Evolutionary conservation across 2,113 vertebrate species (phyloP), one percentile per base, ranked within the genome.

Genomic region (Climacteris rufus): DNA sequence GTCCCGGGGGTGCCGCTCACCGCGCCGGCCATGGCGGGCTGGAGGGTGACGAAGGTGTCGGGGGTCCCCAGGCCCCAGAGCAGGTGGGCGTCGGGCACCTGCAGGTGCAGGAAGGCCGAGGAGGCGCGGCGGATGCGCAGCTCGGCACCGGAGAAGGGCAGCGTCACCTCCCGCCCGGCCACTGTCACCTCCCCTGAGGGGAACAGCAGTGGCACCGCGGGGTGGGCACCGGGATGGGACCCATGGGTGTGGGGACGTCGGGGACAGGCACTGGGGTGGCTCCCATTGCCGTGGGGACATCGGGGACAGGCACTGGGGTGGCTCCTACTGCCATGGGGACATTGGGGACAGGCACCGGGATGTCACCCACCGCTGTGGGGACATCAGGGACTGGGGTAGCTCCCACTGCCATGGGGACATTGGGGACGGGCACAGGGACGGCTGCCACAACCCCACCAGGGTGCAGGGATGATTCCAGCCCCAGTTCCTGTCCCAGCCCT

Each of bases 11-110:
- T 11, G 20, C 21, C 76, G 0, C 86, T 89, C 83, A 99, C 99
- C 98, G 98, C 98, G 90, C 97, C 92, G 45, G 99, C 97, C 11
- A 99, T 98, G 60, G 93, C 75, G 6, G 99, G 99, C 68, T 99
- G 98, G 15, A 99, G 97, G 24, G 98, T 98, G 97, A 99, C 94
- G 65, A 98, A 95, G 8, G 75, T 82, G 3, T 98, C 56, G 7
- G 99, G 98, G 52, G 98, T 98, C 7, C 98, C 97, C 49, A 99
- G 79, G 11, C 98, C 97, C 99, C 99, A 99, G 16, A 99, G 98
- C 27, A 99, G 13, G 60, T 97, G 97, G 31, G 98, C 98, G 5
- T 98, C 98, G 7, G 98, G 98, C 3, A 98, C 86, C 92, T 97
- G 98, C 56, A 99, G 97, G 35, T 99, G 97, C 69, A 99, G 95